Conservation (phyloP, 1,140 invertebrate species). For the Drosophila pruinosa region DNA sequence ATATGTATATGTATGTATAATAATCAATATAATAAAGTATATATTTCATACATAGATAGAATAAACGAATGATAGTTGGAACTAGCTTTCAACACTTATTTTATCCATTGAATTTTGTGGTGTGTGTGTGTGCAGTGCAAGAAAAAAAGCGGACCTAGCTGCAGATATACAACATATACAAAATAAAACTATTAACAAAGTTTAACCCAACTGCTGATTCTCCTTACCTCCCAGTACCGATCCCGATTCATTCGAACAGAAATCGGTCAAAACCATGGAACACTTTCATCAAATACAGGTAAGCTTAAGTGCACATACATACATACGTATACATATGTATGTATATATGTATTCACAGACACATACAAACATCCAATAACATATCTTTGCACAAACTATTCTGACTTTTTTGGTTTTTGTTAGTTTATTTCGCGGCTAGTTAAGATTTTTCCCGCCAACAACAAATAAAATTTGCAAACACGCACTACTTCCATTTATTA, state of each 20-base stretch:
- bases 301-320: constrained; percentile 57
- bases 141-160: constrained; percentile 17
- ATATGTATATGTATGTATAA: constrained; percentile 45
- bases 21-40: constrained; percentile 66
- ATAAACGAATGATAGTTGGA: constrained; percentile 59
- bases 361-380: neutral
- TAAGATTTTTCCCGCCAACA: constrained; percentile 62
- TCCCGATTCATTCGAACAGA: constrained; percentile 17
- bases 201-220: neutral
- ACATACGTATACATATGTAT: constrained; percentile 6
- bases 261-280: constrained; percentile 57
- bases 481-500: constrained; percentile 18
- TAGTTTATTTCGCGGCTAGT: too few species aligned
- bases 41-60: constrained; percentile 30
- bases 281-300: constrained; percentile 83
- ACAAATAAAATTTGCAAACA: constrained; percentile 51
- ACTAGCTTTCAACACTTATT: constrained; percentile 59
- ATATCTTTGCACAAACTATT: constrained; percentile 26
- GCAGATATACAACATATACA: constrained; percentile 15
- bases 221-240: neutral
- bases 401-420: constrained; percentile 2
- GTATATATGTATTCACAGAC: neutral
- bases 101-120: constrained; percentile 46
- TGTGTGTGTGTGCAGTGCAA: constrained; percentile 50
- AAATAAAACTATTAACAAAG: constrained; percentile 12